Percentiles rank a stretch among this genome's conserved stretches.
These are phyloP conservation scores for Drosophila pseudoananassae DNA, from an alignment of 1,140 invertebrate species.

Conservation along the genomic window DNA sequence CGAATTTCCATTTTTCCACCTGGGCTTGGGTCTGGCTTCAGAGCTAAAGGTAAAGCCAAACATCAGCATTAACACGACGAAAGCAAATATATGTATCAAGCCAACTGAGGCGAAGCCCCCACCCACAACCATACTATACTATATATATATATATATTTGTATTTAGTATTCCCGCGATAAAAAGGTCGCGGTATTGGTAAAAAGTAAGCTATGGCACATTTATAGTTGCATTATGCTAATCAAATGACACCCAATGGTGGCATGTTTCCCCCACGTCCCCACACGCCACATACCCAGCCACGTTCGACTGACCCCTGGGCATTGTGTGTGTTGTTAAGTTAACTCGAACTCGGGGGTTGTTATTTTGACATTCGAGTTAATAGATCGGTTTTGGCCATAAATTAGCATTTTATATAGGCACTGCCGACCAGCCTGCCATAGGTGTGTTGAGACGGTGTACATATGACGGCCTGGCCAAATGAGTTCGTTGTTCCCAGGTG, in stretches of 20 bases:
- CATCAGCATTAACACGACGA: conserved; percentile 75
- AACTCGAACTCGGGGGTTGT: conserved; percentile 8
- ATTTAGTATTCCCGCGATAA: conserved; percentile 11
- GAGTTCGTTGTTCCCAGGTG: conserved; percentile 21
- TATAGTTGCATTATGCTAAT: conserved; percentile 82
- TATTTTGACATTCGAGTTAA: conserved; percentile 82
- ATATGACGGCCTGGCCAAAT: conserved; percentile 1
- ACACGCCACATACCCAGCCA: no score
- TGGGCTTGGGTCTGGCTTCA: conserved; percentile 19
- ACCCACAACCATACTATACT: not conserved
- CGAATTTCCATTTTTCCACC: conserved; percentile 62
- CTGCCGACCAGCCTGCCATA: not conserved
- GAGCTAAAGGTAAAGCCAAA: conserved; percentile 15
- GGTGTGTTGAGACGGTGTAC: conserved; percentile 21
- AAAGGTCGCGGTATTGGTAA: conserved; percentile 53
- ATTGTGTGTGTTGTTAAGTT: conserved; percentile 3
- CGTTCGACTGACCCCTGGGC: conserved; percentile 32
- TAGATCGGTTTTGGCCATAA: conserved; percentile 82
- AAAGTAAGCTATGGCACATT: conserved; percentile 73
- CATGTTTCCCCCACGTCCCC: no score
- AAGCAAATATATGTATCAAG: conserved; percentile 65
- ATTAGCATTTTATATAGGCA: conserved; percentile 78
- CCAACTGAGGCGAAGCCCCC: conserved; percentile 11
- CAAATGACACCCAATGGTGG: conserved; percentile 81
- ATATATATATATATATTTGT: not conserved